phyloP scores from a whole-genome alignment of 2,113 vertebrate species.

The Bettongia penicillata region DNA sequence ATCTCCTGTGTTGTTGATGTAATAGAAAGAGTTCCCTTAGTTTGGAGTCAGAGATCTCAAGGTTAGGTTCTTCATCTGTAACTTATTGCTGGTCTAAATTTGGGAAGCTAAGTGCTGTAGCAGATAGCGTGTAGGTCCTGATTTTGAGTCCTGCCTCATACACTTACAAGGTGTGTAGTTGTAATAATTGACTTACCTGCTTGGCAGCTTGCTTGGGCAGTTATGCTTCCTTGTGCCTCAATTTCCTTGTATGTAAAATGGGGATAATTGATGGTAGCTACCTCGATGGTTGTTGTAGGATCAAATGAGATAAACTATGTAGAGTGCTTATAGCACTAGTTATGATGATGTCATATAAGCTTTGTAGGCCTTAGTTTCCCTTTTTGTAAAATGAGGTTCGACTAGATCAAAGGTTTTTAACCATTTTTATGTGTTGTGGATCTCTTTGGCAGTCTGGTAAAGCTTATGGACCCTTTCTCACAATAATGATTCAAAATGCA shows the following conservation, averaged over 20 bases:
- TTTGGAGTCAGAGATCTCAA: background rate
- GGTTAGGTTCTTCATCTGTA: background rate
- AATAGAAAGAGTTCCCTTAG: background rate
- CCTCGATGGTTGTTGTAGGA: background rate
- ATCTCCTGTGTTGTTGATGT: background rate
- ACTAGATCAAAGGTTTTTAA: background rate
- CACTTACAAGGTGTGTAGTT: background rate
- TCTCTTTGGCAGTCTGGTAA: background rate
- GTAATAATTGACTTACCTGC: background rate
- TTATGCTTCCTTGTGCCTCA: background rate
- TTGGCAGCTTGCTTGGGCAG: background rate
- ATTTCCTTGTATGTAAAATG: background rate
- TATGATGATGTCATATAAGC: background rate
- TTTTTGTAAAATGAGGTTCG: background rate
- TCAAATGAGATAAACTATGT: background rate
- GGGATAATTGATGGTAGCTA: background rate
- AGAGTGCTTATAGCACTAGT: background rate
- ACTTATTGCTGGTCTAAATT: background rate
- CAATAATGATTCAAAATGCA: background rate
- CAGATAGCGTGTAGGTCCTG: background rate
- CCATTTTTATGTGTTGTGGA: background rate
- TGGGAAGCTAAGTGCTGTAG: background rate
- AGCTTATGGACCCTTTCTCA: background rate
- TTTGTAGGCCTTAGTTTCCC: background rate
- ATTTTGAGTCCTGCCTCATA: background rate